Conservation (phyloP, 1,140 invertebrate genomes). For the Pseudomyrmex flavicornis region DNA sequence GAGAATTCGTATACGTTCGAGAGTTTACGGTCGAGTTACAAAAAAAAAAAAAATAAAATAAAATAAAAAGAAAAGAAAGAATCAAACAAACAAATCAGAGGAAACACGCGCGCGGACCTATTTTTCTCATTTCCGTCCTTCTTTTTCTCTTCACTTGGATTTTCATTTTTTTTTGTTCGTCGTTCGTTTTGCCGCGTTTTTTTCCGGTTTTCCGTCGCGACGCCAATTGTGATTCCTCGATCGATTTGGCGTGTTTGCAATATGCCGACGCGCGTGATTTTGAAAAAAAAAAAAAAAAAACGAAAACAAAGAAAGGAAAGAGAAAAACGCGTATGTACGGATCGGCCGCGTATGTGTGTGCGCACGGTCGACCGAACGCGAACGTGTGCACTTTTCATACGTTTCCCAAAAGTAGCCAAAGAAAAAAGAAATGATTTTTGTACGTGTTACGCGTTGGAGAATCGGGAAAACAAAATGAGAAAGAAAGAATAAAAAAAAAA, state of each 20-base stretch:
- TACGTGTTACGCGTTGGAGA: slow-evolving; percentile 65
- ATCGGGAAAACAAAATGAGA: slow-evolving; percentile 67
- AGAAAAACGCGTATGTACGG: neutral
- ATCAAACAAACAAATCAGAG: neutral
- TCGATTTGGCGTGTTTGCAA: slow-evolving; percentile 13
- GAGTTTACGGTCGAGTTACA: slow-evolving; percentile 1
- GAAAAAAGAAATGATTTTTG: slow-evolving; percentile 65
- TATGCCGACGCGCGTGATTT: slow-evolving; percentile 10
- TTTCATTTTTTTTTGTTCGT: slow-evolving; percentile 20
- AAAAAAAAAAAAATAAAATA: slow-evolving; percentile 13
- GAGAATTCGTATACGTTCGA: slow-evolving; percentile 33
- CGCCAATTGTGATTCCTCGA: slow-evolving; percentile 42
- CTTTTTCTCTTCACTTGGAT: slow-evolving; percentile 60
- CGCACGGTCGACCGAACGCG: slow-evolving; percentile 38
- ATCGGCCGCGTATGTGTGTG: slow-evolving; percentile 31
- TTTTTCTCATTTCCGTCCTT: slow-evolving; percentile 47
- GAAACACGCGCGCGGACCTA: slow-evolving; percentile 10
- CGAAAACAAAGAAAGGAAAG: neutral
- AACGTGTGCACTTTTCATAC: slow-evolving; percentile 66
- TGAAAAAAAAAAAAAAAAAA: slow-evolving; percentile 26
- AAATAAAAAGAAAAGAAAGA: neutral
- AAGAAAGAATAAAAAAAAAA: slow-evolving; percentile 41
- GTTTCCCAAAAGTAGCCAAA: slow-evolving; percentile 64
- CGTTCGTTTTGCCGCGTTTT: slow-evolving; percentile 18
- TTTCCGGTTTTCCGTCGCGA: slow-evolving; percentile 25